Base-by-base conservation (phyloP, 2,113 vertebrate species). In the Ibidorhyncha struthersii region DNA sequence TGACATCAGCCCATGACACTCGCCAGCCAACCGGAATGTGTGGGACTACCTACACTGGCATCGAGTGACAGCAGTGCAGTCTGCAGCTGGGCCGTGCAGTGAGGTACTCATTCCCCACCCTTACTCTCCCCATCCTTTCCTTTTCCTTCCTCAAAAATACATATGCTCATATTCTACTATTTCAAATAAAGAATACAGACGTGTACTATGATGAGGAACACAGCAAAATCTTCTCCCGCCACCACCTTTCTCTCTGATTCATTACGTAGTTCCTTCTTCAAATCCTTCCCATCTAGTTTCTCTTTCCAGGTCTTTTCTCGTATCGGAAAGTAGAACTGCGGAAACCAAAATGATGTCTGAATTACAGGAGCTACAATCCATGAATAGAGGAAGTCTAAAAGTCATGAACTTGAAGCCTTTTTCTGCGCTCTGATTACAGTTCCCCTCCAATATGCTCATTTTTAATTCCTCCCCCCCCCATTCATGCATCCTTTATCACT, bases 391-490 rank as follows among this genome's bases (percentile, higher is more conserved):
- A 79, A 72, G 21, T 49, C 25, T 73, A 45, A 67, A 77, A 56
- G 21, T 30, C 45, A 63, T 30, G 19, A 83, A 10, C 12, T 70
- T 43, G 32, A 70, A 89, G 47, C 4, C 3, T n/a, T 88, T n/a
- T 58, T 18, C 32, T 89, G 45, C 50, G 25, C 17, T 67, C 20
- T 89, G 63, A 43, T 82, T 73, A n/a, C 1, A 0, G 9, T 20
- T 93, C 47, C 71, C 11, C 29, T 77, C 32, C 1, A 5, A 66
- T 23, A 50, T 5, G 8, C 17, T 61, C 0, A 40, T 40, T 89
- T 82, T 56, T 56, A 38, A 52, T 47, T 4, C 2, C 8, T 1
- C 2, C 15, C 2, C 2, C 8, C 2, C 9, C 59, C 41, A 49
- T 10, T 58, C 36, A 52, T 55, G 19, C 3, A 47, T n/a, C 34